Evolutionary conservation across 2,888 invertebrate genomes (phyloP).

Genomic region (Scaptomyza parva): DNA sequence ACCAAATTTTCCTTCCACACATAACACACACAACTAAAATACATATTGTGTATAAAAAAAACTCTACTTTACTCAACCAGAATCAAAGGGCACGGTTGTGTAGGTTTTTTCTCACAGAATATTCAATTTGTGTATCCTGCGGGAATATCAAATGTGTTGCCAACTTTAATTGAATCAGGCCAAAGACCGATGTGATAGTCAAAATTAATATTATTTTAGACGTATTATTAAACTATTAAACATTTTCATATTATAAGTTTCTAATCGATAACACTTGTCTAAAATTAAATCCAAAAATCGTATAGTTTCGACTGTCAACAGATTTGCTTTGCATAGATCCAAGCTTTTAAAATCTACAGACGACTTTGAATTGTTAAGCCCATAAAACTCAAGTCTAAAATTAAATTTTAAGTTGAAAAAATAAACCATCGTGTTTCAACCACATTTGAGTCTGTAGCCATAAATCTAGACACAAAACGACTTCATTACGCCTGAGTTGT

Average conservation of each 20-base stretch:
- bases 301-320: not conserved
- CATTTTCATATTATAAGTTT: too few relatives aligned
- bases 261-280: too few relatives aligned
- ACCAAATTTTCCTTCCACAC: not conserved
- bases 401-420: not conserved
- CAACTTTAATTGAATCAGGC: constrained; percentile 35
- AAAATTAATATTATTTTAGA: not conserved
- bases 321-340: not conserved
- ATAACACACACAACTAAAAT: not conserved
- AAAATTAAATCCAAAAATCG: too few relatives aligned
- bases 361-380: constrained; percentile 1
- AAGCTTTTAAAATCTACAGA: not conserved
- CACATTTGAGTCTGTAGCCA: constrained; percentile 38
- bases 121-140: constrained; percentile 52
- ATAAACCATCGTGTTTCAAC: constrained; percentile 22
- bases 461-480: constrained; percentile 57
- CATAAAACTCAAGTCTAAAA: constrained; percentile 4
- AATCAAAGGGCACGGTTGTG: not conserved
- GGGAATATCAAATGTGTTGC: constrained; percentile 43
- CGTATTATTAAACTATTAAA: too few relatives aligned
- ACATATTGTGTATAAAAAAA: constrained; percentile 16
- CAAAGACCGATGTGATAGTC: not conserved
- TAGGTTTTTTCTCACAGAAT: not conserved
- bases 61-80: constrained; percentile 15
- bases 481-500: constrained; percentile 57